Evolutionary conservation across 2,888 invertebrate species (phyloP).

Genomic region (Matsumyia berberina): DNA sequence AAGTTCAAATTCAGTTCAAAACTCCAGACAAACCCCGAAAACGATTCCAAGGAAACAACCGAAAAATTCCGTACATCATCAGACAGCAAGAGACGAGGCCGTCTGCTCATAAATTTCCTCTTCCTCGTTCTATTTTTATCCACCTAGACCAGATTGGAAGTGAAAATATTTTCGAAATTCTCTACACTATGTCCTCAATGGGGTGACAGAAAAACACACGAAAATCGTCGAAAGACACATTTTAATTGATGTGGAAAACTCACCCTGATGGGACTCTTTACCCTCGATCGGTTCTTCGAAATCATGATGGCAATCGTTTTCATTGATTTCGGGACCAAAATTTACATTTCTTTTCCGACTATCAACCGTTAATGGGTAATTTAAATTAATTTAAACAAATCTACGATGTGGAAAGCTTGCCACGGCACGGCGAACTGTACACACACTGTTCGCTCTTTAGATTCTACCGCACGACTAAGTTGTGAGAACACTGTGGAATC

Average conservation of each 20-base stretch:
- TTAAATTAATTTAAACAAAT: constrained; percentile 62
- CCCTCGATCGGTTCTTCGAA: constrained; percentile 32
- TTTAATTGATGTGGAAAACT: constrained; percentile 49
- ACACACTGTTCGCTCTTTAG: constrained; percentile 53
- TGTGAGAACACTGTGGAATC: constrained; percentile 16
- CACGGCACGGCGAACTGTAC: not conserved
- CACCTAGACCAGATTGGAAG: constrained; percentile 52
- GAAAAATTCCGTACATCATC: constrained; percentile 19
- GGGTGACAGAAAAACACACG: constrained; percentile 39
- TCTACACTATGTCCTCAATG: constrained; percentile 23
- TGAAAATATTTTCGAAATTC: constrained; percentile 28
- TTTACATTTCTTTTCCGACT: constrained; percentile 39
- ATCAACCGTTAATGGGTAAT: constrained; percentile 40
- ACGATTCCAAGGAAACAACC: constrained; percentile 30
- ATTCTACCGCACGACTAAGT: constrained; percentile 68
- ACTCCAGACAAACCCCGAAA: constrained; percentile 28
- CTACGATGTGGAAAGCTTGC: constrained; percentile 38
- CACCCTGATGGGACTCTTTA: constrained; percentile 48
- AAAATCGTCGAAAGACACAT: not conserved
- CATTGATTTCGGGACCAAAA: constrained; percentile 30
- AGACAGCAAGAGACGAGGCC: constrained; percentile 7
- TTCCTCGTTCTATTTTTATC: constrained; percentile 74
- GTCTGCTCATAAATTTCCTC: constrained; percentile 65
- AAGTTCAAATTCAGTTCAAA: constrained; percentile 3
- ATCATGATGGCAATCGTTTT: constrained; percentile 17